Evolutionary conservation across 2,888 invertebrate species (phyloP), one percentile per base, ranked within the genome.

Genomic region (Eupithecia insigniata): DNA sequence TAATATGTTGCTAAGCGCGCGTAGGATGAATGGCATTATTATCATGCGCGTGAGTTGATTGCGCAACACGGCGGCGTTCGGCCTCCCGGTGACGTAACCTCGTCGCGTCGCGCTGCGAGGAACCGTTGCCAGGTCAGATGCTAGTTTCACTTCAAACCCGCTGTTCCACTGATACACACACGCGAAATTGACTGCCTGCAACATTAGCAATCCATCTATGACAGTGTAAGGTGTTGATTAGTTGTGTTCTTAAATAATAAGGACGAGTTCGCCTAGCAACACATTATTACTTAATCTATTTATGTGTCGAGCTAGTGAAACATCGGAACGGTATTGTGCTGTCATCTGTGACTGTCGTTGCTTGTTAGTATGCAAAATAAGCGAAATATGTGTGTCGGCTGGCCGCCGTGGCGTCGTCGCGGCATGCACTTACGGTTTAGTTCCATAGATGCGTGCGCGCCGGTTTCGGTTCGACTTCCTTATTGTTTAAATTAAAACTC

Each of bases 281-380:
- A 55, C 22, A 51, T 51, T 22, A 51, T 51, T 51, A 26, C 55
- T 55, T 12, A 55, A 14, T 64, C 26, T 66, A 66, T 66, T 66
- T 66, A 18, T 10, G 66, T 43, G 30, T n/a, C 39, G 2, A 34
- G 64, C 22, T 26, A 64, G 66, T 66, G 43, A 46, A 66, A 66
- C 28, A 46, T 66, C 66, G 66, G 28, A 30, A 39, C 46, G 10
- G 43, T 65, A 65, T 43, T 66, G 39, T 66, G 39, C 46, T 46
- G 34, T 36, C 64, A 64, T 67, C 67, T 60, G 67, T 65, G 73
- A n/a, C 28, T 66, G 66, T 65, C 36, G 70, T 90, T 89, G 89
- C 90, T 88, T 87, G 89, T 91, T 91, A 88, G 89, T 91, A 92
- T 92, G 92, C 92, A 91, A 90, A 92, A 89, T 90, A 89, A 88